Evolutionary conservation across 2,888 invertebrate genomes (phyloP).

Genomic region (Chrysopilus asiliformis): DNA sequence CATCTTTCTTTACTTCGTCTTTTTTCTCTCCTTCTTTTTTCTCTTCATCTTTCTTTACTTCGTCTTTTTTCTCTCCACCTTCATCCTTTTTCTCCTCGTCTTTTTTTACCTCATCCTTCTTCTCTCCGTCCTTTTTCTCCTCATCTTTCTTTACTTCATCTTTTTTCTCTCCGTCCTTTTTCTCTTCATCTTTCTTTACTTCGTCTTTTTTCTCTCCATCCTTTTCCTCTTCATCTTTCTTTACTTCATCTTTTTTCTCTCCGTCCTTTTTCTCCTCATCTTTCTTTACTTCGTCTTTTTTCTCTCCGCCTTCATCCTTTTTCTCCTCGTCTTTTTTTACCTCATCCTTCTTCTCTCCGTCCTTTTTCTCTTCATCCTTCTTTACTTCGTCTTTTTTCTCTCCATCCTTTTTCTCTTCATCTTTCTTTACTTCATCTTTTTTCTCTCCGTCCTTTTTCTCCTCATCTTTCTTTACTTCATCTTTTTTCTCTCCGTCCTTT

Average conservation of each 20-base stretch:
- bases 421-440: background rate
- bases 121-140: background rate
- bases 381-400: background rate
- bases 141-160: background rate
- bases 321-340: background rate
- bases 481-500: background rate
- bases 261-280: background rate
- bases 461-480: background rate
- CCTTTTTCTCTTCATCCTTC: background rate
- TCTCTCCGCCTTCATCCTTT: background rate
- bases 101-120: background rate
- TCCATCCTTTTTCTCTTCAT: background rate
- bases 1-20: background rate
- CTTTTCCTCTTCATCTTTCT: slow-evolving; percentile 1
- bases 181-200: background rate
- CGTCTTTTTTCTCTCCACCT: background rate
- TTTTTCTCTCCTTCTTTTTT: slow-evolving; percentile 1
- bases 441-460: background rate
- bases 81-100: background rate
- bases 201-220: background rate
- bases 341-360: background rate
- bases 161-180: background rate
- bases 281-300: background rate
- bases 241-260: background rate
- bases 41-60: background rate